Evolutionary conservation across 1,140 invertebrate genomes (phyloP).

Genomic region (Adelges cooleyi): DNA sequence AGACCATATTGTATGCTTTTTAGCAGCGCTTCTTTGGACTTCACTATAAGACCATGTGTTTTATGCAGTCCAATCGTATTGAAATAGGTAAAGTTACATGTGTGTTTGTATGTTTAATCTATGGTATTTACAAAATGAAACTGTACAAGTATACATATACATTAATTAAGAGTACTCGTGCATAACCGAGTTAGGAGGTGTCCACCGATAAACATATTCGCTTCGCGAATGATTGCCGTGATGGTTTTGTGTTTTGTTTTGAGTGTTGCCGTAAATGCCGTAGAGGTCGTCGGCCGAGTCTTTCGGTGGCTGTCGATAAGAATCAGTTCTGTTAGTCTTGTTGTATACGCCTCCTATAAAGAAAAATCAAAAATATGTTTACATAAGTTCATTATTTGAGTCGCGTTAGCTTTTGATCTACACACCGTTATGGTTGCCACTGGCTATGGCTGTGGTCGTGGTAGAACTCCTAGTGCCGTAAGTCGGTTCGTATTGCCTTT

Average conservation of each 20-base stretch:
- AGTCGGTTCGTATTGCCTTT: conserved; percentile 30
- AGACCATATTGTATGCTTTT: too few species aligned
- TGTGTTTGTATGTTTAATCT: too few species aligned
- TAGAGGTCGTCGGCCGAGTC: conserved; percentile 18
- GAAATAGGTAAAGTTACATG: too few species aligned
- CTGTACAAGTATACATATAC: background rate
- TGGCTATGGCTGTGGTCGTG: conserved; percentile 7
- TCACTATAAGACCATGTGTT: too few species aligned
- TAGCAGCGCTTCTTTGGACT: too few species aligned
- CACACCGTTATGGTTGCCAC: conserved; percentile 8
- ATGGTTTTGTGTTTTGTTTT: conserved; percentile 18
- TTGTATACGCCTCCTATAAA: background rate
- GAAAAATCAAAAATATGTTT: too few species aligned
- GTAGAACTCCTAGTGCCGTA: conserved; percentile 10
- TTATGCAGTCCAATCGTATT: too few species aligned
- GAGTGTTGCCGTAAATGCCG: conserved; percentile 14
- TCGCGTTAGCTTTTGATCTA: too few species aligned
- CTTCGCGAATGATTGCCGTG: conserved; percentile 18
- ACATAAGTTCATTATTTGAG: too few species aligned
- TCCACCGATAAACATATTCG: conserved; percentile 21
- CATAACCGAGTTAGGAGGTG: conserved; percentile 24
- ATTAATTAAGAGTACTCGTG: conserved; percentile 12
- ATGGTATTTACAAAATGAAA: too few species aligned
- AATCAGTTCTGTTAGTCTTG: conserved; percentile 2
- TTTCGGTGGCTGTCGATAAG: conserved; percentile 15